Conservation (phyloP, 2,888 invertebrate genomes). For the Hydrotaea cyrtoneurina region DNA sequence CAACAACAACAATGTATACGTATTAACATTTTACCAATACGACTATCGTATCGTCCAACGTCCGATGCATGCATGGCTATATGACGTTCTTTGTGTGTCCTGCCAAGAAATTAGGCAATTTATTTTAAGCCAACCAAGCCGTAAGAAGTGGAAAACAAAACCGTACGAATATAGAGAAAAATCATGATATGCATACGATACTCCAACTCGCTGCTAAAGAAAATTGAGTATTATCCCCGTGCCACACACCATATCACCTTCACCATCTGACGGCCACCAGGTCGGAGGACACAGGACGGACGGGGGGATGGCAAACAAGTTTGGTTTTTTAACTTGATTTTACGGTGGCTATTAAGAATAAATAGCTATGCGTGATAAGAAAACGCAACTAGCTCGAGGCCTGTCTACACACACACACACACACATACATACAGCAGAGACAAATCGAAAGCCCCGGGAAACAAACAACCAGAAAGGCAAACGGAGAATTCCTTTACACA, state of each 20-base stretch:
- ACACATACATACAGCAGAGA: too few species aligned
- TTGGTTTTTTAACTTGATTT: constrained; percentile 70
- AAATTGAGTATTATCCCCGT: constrained; percentile 61
- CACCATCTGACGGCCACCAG: not conserved
- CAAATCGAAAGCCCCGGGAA: constrained; percentile 34
- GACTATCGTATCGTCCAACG: too few species aligned
- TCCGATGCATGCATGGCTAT: not conserved
- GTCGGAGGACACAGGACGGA: not conserved
- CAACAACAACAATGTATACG: constrained; percentile 4
- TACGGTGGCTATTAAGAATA: constrained; percentile 73
- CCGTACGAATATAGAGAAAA: constrained; percentile 5
- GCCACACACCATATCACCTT: not conserved
- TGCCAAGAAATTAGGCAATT: constrained; percentile 57
- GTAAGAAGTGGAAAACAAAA: constrained; percentile 2
- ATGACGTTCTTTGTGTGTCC: constrained; percentile 6
- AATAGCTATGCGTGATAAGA: constrained; percentile 77
- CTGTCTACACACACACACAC: too few species aligned
- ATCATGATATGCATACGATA: constrained; percentile 65
- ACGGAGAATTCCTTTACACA: not conserved
- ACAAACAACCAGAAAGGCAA: not conserved
- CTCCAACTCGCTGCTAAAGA: constrained; percentile 25
- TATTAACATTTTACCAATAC: constrained; percentile 8
- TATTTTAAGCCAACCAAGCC: constrained; percentile 47
- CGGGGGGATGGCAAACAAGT: constrained; percentile 31
- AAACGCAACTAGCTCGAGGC: constrained; percentile 71